Evolutionary conservation across 2,113 vertebrate genomes (phyloP).

Genomic region (Crotalus viridis): DNA sequence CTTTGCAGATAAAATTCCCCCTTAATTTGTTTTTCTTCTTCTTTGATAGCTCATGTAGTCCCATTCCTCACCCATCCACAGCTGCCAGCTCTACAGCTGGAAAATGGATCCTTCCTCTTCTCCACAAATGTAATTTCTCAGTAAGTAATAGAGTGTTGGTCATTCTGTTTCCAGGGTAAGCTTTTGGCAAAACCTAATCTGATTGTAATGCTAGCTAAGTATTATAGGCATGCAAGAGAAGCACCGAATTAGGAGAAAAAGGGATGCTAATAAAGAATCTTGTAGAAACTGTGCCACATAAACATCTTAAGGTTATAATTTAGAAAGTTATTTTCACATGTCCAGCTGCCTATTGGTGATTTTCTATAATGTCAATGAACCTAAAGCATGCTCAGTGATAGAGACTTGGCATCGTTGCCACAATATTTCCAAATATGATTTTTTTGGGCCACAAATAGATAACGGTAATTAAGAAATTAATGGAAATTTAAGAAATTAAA

Average conservation of each 20-base stretch:
- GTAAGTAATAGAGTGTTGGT: conserved; percentile 66
- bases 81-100: conserved; percentile 75
- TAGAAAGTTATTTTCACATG: background rate
- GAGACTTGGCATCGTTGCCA: background rate
- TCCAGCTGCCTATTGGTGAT: background rate
- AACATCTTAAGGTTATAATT: background rate
- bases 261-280: background rate
- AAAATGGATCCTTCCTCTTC: conserved; percentile 78
- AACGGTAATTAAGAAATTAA: background rate
- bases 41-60: conserved; percentile 74
- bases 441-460: background rate
- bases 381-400: background rate
- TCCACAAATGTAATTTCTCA: conserved; percentile 84
- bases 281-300: background rate
- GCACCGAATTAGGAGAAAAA: background rate
- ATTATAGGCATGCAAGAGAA: background rate
- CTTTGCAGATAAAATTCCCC: background rate
- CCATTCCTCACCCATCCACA: conserved; percentile 75
- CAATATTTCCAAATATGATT: background rate
- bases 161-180: background rate
- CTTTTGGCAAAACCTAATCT: background rate
- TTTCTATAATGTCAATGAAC: background rate
- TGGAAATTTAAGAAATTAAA: background rate
- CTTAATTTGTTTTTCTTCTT: background rate
- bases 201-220: background rate